Evolutionary conservation across 2,113 vertebrate genomes (phyloP), one percentile per base, ranked within the genome.

Genomic region (Lamprotornis superbus): DNA sequence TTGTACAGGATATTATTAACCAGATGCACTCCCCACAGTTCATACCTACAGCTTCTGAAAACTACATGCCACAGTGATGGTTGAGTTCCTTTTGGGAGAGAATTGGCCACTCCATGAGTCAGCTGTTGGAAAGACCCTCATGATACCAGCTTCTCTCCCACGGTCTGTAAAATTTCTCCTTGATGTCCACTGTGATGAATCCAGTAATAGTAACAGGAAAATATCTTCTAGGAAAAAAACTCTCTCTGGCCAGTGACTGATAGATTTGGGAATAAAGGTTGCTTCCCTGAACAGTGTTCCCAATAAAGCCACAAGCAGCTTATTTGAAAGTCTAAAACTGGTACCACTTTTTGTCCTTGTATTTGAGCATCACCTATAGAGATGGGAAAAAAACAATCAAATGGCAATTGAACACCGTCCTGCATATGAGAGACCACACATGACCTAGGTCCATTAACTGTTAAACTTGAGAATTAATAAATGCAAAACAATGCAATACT

Each of bases 281-380:
- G 88, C 96, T 97, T 98, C 97, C 97, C 94, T 97, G 95, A 97
- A 96, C 91, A 94, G 89, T 93, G 91, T 95, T 96, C 96, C 96
- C 93, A 97, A 93, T 91, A 94, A 95, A 97, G 85, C 95, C 85
- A 93, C 64, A 52, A 80, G 60, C 75, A 93, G 95, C 71, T 95
- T 86, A 86, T 94, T 94, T 61, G 73, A 87, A 93, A 96, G 94
- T 97, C 98, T 98, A 99, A 96, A 99, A 99, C 97, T 99, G 99
- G 97, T 99, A 99, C 99, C 99, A 99, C 97, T 99, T 99, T 98
- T 99, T 99, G 97, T 99, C 99, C 97, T 99, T 99, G 96, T 98
- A 99, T 98, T 99, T 99, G 94, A 99, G 97, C 99, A 99, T 99
- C 97, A 99, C 96, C 99, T 99, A 96, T 46, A 97, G 98, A 94